phyloP scores from a whole-genome alignment of 2,888 invertebrate genomes.

The Cyaniris semiargus region DNA sequence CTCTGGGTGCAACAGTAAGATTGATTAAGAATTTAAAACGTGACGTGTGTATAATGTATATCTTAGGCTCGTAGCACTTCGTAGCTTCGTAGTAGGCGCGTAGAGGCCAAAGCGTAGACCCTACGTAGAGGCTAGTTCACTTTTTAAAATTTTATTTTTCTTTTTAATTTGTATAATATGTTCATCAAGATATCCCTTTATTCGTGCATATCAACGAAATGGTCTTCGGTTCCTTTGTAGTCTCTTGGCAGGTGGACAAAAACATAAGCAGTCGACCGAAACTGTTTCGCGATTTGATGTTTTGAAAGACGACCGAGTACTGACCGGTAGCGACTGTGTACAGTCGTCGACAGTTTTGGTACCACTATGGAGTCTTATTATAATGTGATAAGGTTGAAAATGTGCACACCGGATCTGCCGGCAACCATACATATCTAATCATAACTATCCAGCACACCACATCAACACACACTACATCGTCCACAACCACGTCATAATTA shows the following conservation, averaged over 20 bases:
- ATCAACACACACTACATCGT: too few species aligned
- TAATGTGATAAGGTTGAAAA: too few species aligned
- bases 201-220: neutral
- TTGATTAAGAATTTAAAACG: too few species aligned
- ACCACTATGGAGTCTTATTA: neutral
- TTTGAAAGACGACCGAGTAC: neutral
- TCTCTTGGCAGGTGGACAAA: constrained; percentile 4
- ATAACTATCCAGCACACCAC: too few species aligned
- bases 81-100: neutral
- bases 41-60: neutral
- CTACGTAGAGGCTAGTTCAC: neutral
- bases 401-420: too few species aligned
- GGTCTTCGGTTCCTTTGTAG: constrained; percentile 3
- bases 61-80: neutral
- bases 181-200: neutral
- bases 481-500: too few species aligned
- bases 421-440: too few species aligned
- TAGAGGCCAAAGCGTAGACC: neutral
- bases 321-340: neutral
- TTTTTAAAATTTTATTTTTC: neutral
- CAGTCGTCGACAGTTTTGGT: neutral
- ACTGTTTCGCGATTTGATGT: constrained; percentile 1
- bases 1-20: too few species aligned
- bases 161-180: neutral
- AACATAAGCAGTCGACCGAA: constrained; percentile 1